Evolutionary conservation across 1,140 invertebrate genomes (phyloP).

Genomic region (Drosophila mayri): DNA sequence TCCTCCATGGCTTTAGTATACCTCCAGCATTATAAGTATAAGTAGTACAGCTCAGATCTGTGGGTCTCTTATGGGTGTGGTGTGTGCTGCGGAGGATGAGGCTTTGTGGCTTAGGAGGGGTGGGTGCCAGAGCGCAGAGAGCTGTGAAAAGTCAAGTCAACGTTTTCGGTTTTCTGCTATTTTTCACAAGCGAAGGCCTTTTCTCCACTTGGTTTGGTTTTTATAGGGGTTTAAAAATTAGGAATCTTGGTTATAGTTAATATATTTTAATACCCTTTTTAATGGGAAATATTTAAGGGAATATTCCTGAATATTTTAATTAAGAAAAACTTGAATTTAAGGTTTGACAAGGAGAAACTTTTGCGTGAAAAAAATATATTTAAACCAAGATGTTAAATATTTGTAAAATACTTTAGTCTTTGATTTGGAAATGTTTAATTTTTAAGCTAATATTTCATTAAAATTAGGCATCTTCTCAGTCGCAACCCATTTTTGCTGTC

Average conservation of each 20-base stretch:
- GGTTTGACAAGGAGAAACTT: too few species aligned
- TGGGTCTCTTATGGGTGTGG: conserved; percentile 3
- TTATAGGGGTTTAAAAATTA: conserved; percentile 50
- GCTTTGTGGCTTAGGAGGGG: conserved; percentile 1
- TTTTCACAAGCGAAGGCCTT: conserved; percentile 4
- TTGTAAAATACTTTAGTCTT: too few species aligned
- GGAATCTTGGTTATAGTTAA: conserved; percentile 26
- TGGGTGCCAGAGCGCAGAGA: conserved; percentile 67
- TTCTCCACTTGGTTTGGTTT: conserved; percentile 22
- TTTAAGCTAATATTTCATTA: too few species aligned
- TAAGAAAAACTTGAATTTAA: neutral
- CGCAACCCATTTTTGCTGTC: neutral
- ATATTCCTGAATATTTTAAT: too few species aligned
- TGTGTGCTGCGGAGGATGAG: conserved; percentile 14
- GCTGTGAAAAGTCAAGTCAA: conserved; percentile 77
- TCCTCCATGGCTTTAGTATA: conserved; percentile 4
- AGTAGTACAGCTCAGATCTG: neutral
- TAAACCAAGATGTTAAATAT: too few species aligned
- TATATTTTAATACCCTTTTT: conserved; percentile 18
- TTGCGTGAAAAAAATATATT: too few species aligned
- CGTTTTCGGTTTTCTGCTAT: conserved; percentile 62
- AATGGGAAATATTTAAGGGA: neutral
- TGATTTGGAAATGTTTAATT: too few species aligned
- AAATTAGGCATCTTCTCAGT: neutral
- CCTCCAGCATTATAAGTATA: neutral